Base-by-base conservation (phyloP, 2,888 invertebrate genomes). In the Baccha elongata region DNA sequence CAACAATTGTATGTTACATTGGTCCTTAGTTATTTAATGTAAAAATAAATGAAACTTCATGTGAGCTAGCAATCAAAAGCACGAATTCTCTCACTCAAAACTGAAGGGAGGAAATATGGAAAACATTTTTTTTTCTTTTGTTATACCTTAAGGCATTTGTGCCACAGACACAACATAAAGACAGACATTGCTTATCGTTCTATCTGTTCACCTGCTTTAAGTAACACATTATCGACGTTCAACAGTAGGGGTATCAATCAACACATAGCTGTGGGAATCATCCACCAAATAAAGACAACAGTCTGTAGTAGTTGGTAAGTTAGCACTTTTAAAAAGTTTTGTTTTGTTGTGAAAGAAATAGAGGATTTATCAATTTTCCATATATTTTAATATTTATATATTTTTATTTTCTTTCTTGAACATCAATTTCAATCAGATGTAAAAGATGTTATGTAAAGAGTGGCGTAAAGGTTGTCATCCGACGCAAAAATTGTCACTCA, bases 41-140 rank as follows among this genome's bases (percentile, higher is more conserved):
- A 75, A 75, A 71, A 81, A 71, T 81, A 75, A 81, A 81, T 81
- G 65, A 46, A 71, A 46, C 65, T 48, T 60, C 29, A 68, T 71
- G 69, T 75, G 40, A 65, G 80, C 71, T 50, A 60, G 75, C 75
- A 75, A 65, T 71, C 53, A 74, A 62, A 50, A 64, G 46, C 69
- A 75, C 71, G 75, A 48, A 74, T 58, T 75, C 64, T 58, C 69
- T 80, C 69, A 75, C 75, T 75, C 80, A 75, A 80, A 75, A 71
- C 64, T 37, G 26, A 58, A 69, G 26, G 19, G 44, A 52, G 69
- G 44, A 55, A 68, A 79, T 42, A 62, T 58, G 42, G 58, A 52
- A 23, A 32, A 58, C n/a, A n/a, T n/a, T n/a, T n/a, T n/a, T n/a
- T n/a, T n/a, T 40, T 11, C 21, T 11, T 50, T 21, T 7, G 29